Conservation (phyloP, 1,140 invertebrate genomes). For the Leptonema lineaticorne region DNA sequence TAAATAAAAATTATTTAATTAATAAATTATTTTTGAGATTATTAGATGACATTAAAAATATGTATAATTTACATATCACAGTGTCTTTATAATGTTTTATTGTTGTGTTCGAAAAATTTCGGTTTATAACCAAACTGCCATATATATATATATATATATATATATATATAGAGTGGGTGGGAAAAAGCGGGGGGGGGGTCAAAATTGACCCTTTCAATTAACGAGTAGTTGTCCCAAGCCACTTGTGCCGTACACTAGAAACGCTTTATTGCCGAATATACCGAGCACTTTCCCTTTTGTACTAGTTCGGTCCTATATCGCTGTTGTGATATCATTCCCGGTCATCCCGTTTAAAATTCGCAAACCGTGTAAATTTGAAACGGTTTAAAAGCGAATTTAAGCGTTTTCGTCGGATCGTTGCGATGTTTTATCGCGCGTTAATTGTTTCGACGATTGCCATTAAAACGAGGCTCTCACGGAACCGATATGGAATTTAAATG, state of each 20-base stretch:
- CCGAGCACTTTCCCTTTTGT: neutral
- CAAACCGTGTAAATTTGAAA: neutral
- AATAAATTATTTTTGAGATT: too few species aligned
- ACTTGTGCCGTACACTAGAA: neutral
- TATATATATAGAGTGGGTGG: too few species aligned
- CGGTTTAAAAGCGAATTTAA: conserved; percentile 19
- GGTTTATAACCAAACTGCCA: too few species aligned
- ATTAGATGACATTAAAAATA: too few species aligned
- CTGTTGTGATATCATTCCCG: neutral
- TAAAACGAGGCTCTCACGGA: conserved; percentile 16
- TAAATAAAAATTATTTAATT: too few species aligned
- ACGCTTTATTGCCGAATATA: neutral
- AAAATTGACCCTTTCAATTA: conserved; percentile 39
- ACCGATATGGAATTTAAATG: conserved; percentile 29
- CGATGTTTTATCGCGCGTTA: conserved; percentile 33
- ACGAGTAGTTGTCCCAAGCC: conserved; percentile 15
- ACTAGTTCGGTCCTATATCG: neutral
- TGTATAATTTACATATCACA: too few species aligned
- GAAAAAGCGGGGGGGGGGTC: neutral
- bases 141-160: too few species aligned
- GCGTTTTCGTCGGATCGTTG: conserved; percentile 23
- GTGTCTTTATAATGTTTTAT: too few species aligned
- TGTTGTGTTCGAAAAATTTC: too few species aligned
- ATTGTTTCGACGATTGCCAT: conserved; percentile 33
- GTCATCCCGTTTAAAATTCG: neutral